Base-by-base conservation (phyloP, 2,888 invertebrate species). In the Spodoptera picta region DNA sequence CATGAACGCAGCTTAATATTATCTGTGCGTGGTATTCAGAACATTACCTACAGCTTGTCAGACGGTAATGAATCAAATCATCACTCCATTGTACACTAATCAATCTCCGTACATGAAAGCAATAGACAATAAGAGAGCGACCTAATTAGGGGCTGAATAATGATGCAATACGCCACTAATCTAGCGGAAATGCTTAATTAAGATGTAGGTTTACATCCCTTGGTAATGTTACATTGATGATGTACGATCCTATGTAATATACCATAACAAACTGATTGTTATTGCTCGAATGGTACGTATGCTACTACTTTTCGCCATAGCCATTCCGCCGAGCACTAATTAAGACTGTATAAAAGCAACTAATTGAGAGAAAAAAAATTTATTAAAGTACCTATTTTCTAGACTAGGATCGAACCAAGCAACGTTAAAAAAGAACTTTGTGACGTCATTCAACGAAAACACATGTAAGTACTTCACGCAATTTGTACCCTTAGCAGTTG, bases 141-240 rank as follows among this genome's bases (percentile, higher is more conserved):
- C 60, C 60, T 73, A 60, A 69, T 69, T 69, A 73, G 68, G n/a
- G 49, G 31, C 66, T 73, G 73, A 60, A 55, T 67, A 67, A 67
- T 73, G 67, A 71, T 64, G 65, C 72, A 71, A 71, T 63, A 50
- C 50, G 56, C 44, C 41, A 24, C 42, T 65, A 70, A 66, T 53
- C 23, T 69, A 71, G 31, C 23, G 64, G 49, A 71, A 50, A 19
- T 14, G 49, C 51, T 71, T 71, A 71, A 70, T 67, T 46, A 7
- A 48, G 62, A 14, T 43, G 51, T 51, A 61, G 65, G 61, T 65
- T 65, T 36, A 36, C 46, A 48, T 43, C 5, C 10, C 43, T 41
- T 0, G 1, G 41, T 51, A 31, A 36, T 23, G 10, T 27, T n/a
- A 51, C 11, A 11, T n/a, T 24, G 42, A 14, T 52, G 41, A 59